Conservation (phyloP, 1,140 invertebrate species). For the Drosophila parabipectinata region DNA sequence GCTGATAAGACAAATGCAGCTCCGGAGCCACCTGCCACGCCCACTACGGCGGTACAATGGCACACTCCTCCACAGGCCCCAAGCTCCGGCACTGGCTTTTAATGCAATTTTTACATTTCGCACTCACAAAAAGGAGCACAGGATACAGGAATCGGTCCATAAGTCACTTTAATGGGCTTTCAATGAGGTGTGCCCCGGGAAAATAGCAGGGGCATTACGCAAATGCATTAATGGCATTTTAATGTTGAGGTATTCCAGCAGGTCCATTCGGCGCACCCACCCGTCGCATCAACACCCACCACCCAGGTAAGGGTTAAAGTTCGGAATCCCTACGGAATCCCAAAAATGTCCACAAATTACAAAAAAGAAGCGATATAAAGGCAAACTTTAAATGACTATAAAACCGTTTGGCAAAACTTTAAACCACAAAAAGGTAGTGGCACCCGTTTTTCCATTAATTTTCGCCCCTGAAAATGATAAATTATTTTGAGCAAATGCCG, state of each 20-base stretch:
- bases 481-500: slow-evolving; percentile 76
- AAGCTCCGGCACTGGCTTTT: slow-evolving; percentile 47
- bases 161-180: slow-evolving; percentile 82
- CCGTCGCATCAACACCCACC: neutral
- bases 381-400: slow-evolving; percentile 65
- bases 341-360: slow-evolving; percentile 64
- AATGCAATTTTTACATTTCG: slow-evolving; percentile 76
- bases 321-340: slow-evolving; percentile 23
- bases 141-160: slow-evolving; percentile 54
- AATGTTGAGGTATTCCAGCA: slow-evolving; percentile 74
- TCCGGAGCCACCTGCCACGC: slow-evolving; percentile 40
- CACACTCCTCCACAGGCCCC: neutral
- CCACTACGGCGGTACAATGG: slow-evolving; percentile 12
- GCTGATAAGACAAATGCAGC: slow-evolving; percentile 79
- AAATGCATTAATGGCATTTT: slow-evolving; percentile 82
- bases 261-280: neutral
- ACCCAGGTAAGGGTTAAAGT: slow-evolving; percentile 28
- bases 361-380: slow-evolving; percentile 31
- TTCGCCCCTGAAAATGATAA: slow-evolving; percentile 68
- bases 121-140: slow-evolving; percentile 23
- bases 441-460: slow-evolving; percentile 34
- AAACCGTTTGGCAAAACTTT: slow-evolving; percentile 62
- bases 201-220: slow-evolving; percentile 64
- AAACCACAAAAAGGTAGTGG: slow-evolving; percentile 67
- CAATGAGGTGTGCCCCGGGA: slow-evolving; percentile 68